phyloP scores from a whole-genome alignment of 2,888 invertebrate genomes.

The Herminia tarsipennalis region DNA sequence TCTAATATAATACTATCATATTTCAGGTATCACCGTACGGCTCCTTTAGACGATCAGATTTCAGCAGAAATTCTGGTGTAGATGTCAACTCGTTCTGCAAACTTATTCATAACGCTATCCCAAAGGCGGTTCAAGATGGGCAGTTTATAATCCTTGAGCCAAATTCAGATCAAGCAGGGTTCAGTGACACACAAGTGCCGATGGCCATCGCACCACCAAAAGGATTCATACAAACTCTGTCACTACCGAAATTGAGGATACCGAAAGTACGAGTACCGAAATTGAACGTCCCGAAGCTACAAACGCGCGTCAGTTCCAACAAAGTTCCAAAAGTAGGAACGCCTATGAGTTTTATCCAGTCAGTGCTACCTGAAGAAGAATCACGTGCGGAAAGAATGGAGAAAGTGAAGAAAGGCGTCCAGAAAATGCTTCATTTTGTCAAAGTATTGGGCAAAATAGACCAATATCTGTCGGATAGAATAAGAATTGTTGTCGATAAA shows the following conservation, averaged over 20 bases:
- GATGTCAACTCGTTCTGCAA: constrained; percentile 68
- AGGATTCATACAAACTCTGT: constrained; percentile 58
- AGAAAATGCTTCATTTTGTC: constrained; percentile 75
- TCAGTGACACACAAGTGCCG: constrained; percentile 60
- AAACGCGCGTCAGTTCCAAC: constrained; percentile 33
- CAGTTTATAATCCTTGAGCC: constrained; percentile 60
- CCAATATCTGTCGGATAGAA: constrained; percentile 74
- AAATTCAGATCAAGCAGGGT: constrained; percentile 60
- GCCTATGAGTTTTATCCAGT: constrained; percentile 49
- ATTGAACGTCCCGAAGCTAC: constrained; percentile 61
- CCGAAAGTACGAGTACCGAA: constrained; percentile 59
- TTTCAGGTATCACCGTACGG: constrained; percentile 40
- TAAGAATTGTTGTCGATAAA: constrained; percentile 73
- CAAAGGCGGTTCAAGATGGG: constrained; percentile 69
- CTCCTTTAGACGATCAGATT: constrained; percentile 24
- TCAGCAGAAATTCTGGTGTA: constrained; percentile 38
- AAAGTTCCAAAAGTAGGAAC: constrained; percentile 62
- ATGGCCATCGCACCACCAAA: constrained; percentile 64
- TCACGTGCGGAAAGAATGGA: constrained; percentile 75
- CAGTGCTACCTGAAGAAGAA: constrained; percentile 59
- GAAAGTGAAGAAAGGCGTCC: constrained; percentile 74
- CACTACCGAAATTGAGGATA: constrained; percentile 49
- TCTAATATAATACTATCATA: too few relatives aligned
- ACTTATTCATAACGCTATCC: constrained; percentile 70
- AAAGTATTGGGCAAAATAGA: constrained; percentile 76